Conservation (phyloP, 2,888 invertebrate genomes). For the Phymatocera aterrima region DNA sequence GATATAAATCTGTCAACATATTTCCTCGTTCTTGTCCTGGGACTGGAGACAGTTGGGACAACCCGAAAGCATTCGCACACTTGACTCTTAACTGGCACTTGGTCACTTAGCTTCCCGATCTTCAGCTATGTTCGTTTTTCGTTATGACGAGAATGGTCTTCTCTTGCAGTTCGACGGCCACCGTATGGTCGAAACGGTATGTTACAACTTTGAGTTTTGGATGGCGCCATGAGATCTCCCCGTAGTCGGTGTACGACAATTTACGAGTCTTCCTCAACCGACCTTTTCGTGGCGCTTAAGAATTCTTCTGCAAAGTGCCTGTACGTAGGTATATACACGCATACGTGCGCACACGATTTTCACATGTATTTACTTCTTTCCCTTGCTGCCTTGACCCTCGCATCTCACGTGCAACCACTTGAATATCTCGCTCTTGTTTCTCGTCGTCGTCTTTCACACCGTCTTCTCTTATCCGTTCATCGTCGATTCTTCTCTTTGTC, state of each 20-base stretch:
- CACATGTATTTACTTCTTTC: neutral
- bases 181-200: neutral
- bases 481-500: slow-evolving; percentile 18
- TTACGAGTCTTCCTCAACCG: slow-evolving; percentile 22
- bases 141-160: neutral
- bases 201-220: neutral
- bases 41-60: neutral
- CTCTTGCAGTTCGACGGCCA: neutral
- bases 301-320: slow-evolving; percentile 14
- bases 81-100: slow-evolving; percentile 31
- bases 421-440: slow-evolving; percentile 58
- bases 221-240: slow-evolving; percentile 29
- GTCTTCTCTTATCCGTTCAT: neutral
- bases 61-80: slow-evolving; percentile 30
- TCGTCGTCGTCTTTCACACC: slow-evolving; percentile 27
- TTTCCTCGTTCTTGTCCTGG: slow-evolving; percentile 16
- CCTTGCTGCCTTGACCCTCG: slow-evolving; percentile 36
- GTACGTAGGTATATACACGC: neutral
- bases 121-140: neutral
- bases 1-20: slow-evolving; percentile 41
- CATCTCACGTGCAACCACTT: slow-evolving; percentile 60
- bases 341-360: neutral
- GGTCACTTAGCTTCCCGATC: slow-evolving; percentile 17
- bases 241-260: slow-evolving; percentile 13
- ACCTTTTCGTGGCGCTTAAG: slow-evolving; percentile 27